Evolutionary conservation across 2,113 vertebrate genomes (phyloP).

Genomic region (Dipodomys merriami): DNA sequence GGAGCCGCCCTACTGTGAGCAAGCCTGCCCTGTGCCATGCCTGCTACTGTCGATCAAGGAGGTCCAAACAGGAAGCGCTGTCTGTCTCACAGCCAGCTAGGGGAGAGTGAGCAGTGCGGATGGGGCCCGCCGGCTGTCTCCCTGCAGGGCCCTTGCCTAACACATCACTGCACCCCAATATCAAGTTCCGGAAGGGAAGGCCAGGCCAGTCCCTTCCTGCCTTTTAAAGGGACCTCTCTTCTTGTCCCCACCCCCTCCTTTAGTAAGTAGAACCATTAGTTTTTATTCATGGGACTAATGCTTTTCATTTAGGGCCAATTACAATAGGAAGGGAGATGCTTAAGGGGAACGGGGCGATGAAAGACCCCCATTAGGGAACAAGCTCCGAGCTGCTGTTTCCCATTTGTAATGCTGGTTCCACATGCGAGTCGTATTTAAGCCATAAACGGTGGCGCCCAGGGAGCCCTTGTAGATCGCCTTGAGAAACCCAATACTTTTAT

Average conservation of each 20-base stretch:
- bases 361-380: conserved; percentile 94
- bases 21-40: background rate
- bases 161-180: conserved; percentile 39
- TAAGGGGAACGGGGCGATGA: conserved; percentile 96
- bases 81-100: background rate
- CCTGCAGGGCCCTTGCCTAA: background rate
- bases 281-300: conserved; percentile 96
- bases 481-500: conserved; percentile 96
- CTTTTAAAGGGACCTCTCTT: conserved; percentile 85
- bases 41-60: too few relatives aligned
- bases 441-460: conserved; percentile 92
- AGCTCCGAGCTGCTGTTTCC: conserved; percentile 94
- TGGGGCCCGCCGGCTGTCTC: background rate
- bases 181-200: conserved; percentile 64
- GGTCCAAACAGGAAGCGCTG: background rate
- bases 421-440: conserved; percentile 95
- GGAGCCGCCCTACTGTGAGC: conserved; percentile 16
- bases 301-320: conserved; percentile 96
- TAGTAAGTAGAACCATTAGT: conserved; percentile 92
- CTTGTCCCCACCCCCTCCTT: conserved; percentile 69
- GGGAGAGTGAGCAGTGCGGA: background rate
- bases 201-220: conserved; percentile 75
- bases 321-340: conserved; percentile 94
- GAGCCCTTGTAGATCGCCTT: conserved; percentile 89
- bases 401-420: conserved; percentile 94